Base-by-base conservation (phyloP, 2,113 vertebrate genomes). In the Orcinus orca region DNA sequence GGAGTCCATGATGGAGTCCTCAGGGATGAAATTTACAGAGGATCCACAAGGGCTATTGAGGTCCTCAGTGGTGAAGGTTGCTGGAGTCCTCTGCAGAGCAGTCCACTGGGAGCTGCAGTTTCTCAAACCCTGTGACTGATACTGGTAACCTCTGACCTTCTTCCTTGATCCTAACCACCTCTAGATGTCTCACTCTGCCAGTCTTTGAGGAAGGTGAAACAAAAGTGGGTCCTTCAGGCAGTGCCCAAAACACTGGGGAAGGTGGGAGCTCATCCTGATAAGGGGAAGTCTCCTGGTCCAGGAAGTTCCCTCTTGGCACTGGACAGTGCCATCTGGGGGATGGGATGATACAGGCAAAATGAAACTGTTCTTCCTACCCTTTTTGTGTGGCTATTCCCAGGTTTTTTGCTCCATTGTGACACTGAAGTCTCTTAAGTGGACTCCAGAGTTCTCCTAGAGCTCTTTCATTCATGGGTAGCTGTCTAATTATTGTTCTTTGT, bases 91-190 rank as follows among this genome's bases (percentile, higher is more conserved):
- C 79, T 31, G 36, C 44, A 29, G 85, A 55, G 23, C 10, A 15
- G 44, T 50, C 50, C 63, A 18, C 62, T 25, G 31, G 33, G 50
- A 77, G 44, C 50, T 41, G 20, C 10, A 14, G n/a, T 55, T 15
- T 5, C 9, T 15, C 12, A 2, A 25, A 26, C 21, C 29, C 17
- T 11, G 6, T 1, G 29, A 38, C 3, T 5, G 36, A 60, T 3
- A 14, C 38, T 21, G n/a, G 50, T 31, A 18, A 36, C 29, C 15
- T 6, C 13, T 20, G 14, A 65, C 50, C 14, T 18, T 55, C 25
- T 1, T 74, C 76, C 58, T 33, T 55, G 31, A 38, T 79, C 62
- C 62, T 77, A 1, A 20, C n/a, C 9, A 11, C 36, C 50, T 53
- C 62, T 38, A 33, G 38, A 33, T 50, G 62, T 33, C 31, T 85